A percentile compares a stretch with the other conserved stretches of the same genome.
These are phyloP conservation scores for Rugalucina vietnamica DNA, from an alignment of 2,888 invertebrate species.

Conservation along the genomic window DNA sequence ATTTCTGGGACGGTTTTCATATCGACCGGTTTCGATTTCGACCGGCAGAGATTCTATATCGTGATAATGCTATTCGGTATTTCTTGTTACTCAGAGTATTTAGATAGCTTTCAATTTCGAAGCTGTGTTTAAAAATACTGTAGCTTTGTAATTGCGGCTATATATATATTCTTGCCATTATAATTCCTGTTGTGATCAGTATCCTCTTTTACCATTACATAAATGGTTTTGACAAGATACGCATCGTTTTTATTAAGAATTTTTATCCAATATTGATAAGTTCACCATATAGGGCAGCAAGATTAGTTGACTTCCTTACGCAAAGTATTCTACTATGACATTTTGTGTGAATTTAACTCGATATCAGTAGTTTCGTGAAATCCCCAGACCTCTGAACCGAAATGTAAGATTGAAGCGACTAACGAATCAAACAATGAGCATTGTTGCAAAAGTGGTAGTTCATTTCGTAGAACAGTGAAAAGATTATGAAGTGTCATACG, in stretches of 20 bases:
- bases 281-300: neutral
- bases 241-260: neutral
- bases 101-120: neutral
- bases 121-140: neutral
- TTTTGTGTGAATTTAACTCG: neutral
- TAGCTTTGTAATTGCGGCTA: neutral
- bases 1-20: neutral
- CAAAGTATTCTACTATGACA: neutral
- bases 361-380: neutral
- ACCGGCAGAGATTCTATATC: neutral
- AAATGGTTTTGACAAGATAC: neutral
- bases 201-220: neutral
- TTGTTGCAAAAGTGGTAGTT: too few species aligned
- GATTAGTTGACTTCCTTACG: neutral
- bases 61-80: neutral
- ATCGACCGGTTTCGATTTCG: neutral
- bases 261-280: neutral
- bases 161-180: neutral
- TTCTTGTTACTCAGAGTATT: neutral
- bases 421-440: neutral
- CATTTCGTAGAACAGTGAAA: too few species aligned
- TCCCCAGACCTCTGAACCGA: neutral
- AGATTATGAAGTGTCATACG: too few species aligned
- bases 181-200: neutral
- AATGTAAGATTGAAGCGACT: neutral